Percentiles rank a stretch among this genome's conserved stretches.
Conservation (phyloP, 2,113 vertebrate species). For the Pica pica region DNA sequence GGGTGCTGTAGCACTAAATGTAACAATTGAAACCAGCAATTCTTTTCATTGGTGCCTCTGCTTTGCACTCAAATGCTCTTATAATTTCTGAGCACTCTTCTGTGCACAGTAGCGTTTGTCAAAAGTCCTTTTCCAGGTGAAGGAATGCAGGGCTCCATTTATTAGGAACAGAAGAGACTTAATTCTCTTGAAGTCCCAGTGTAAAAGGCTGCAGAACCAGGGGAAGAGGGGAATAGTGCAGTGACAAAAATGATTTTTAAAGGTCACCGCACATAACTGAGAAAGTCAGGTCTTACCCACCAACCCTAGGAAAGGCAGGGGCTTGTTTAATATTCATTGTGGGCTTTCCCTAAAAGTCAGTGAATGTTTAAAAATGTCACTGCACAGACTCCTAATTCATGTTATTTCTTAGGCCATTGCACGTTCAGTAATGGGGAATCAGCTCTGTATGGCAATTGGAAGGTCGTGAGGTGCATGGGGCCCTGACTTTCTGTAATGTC, state of each 20-base stretch:
- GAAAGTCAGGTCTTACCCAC: background rate
- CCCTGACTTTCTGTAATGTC: background rate
- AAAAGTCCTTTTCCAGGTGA: background rate
- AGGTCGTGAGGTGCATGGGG: background rate
- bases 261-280: background rate
- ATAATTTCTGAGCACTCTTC: background rate
- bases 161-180: background rate
- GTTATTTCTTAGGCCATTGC: background rate
- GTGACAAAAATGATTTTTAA: background rate
- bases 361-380: slow-evolving; percentile 30
- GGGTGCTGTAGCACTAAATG: background rate
- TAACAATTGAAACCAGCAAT: background rate
- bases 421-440: background rate
- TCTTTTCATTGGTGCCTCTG: background rate
- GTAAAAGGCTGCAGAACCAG: background rate
- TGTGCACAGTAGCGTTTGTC: background rate
- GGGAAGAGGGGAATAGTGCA: background rate
- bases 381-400: background rate
- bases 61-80: background rate
- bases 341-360: slow-evolving; percentile 25
- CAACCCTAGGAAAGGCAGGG: background rate
- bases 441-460: background rate
- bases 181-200: background rate
- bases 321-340: slow-evolving; percentile 5
- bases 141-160: background rate